Conservation (phyloP, 2,113 vertebrate species). For the Tenebrosternarchus preto region DNA sequence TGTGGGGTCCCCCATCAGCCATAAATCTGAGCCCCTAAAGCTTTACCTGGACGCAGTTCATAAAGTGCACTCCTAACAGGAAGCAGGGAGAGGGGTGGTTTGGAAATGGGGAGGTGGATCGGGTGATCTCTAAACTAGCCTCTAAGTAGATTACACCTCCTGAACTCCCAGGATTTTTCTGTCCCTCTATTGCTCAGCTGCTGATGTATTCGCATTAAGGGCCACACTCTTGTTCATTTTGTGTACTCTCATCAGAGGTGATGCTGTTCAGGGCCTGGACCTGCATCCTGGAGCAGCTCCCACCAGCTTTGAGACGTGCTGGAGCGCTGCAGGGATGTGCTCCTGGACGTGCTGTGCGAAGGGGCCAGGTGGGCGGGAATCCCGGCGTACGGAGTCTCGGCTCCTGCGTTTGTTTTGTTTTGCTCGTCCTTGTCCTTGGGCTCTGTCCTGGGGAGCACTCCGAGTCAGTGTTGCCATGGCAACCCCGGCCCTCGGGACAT, state of each 20-base stretch:
- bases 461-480: constrained; percentile 11
- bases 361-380: constrained; percentile 31
- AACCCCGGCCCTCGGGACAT: constrained; percentile 32
- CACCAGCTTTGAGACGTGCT: constrained; percentile 9
- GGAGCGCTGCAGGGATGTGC: constrained; percentile 17
- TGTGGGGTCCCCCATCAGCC: constrained; percentile 54
- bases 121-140: constrained; percentile 49
- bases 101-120: constrained; percentile 11
- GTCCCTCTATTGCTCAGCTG: constrained; percentile 32
- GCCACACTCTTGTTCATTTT: background rate
- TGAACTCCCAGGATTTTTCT: constrained; percentile 45
- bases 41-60: constrained; percentile 64
- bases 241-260: background rate
- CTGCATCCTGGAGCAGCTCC: background rate
- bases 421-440: background rate
- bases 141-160: constrained; percentile 44
- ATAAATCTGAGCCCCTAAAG: constrained; percentile 65
- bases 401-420: constrained; percentile 44
- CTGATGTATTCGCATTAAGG: constrained; percentile 1
- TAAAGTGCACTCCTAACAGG: constrained; percentile 55
- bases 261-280: constrained; percentile 1
- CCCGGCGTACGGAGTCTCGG: constrained; percentile 5
- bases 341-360: constrained; percentile 41
- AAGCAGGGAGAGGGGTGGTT: constrained; percentile 51
- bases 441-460: background rate